A percentile compares a stretch with the other conserved stretches of the same genome.
These are phyloP conservation scores for Aplysina aerophoba DNA, from an alignment of 37 sponge, comb jelly and placozoan species.

Conservation along the genomic window DNA sequence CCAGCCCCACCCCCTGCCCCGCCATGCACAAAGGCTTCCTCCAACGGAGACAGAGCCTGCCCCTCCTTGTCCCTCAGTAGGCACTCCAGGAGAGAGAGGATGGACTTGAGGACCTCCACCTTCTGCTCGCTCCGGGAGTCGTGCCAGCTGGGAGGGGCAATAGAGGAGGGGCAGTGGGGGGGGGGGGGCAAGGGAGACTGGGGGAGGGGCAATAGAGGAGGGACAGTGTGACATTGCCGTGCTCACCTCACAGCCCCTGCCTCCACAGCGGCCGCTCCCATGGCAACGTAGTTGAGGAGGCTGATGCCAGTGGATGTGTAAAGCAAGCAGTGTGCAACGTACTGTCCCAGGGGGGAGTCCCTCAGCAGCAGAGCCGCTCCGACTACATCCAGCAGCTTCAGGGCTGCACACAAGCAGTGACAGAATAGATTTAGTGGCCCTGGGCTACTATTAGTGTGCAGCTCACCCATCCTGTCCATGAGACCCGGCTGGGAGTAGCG, in stretches of 20 bases:
- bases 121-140: not conserved
- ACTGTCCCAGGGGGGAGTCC: constrained; percentile 26
- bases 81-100: constrained; percentile 48
- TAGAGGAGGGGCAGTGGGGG: not conserved
- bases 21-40: constrained; percentile 47
- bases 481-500: constrained; percentile 32
- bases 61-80: constrained; percentile 35
- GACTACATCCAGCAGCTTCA: constrained; percentile 13
- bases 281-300: constrained; percentile 48
- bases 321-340: constrained; percentile 52
- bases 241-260: constrained; percentile 7
- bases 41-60: constrained; percentile 56
- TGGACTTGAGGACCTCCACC: constrained; percentile 54
- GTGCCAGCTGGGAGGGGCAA: not conserved
- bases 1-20: not conserved
- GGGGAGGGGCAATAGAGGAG: not conserved
- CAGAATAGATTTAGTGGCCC: not conserved
- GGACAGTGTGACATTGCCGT: not conserved
- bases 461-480: constrained; percentile 60
- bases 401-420: not conserved
- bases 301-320: constrained; percentile 37
- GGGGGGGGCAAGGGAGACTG: not conserved
- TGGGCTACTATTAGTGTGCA: not conserved
- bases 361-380: not conserved
- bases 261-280: constrained; percentile 61